phyloP scores from a whole-genome alignment of 2,888 invertebrate species.

The Xestobium rufovillosum region DNA sequence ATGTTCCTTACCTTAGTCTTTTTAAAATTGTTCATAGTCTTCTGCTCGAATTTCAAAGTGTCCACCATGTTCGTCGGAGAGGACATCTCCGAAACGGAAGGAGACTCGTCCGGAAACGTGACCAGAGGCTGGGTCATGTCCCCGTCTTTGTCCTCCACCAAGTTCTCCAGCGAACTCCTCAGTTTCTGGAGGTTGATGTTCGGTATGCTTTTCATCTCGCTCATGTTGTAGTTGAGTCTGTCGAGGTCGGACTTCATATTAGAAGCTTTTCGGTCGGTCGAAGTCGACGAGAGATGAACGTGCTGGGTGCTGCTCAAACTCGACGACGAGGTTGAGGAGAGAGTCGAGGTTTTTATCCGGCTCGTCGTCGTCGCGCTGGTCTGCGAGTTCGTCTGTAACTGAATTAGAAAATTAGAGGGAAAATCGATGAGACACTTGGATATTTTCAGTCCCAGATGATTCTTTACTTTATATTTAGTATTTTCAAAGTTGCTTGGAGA shows the following conservation, averaged over 20 bases:
- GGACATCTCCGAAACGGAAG: slow-evolving; percentile 49
- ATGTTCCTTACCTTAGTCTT: slow-evolving; percentile 64
- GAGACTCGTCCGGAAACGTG: slow-evolving; percentile 76
- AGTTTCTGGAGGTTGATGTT: slow-evolving; percentile 37
- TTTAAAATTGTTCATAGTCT: slow-evolving; percentile 69
- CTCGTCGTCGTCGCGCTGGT: slow-evolving; percentile 54
- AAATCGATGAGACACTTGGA: slow-evolving; percentile 24
- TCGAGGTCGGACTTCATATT: slow-evolving; percentile 73
- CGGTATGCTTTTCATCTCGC: slow-evolving; percentile 68
- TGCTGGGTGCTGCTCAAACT: slow-evolving; percentile 40
- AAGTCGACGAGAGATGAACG: slow-evolving; percentile 33
- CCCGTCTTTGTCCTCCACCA: slow-evolving; percentile 60
- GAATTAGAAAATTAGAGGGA: slow-evolving; percentile 26
- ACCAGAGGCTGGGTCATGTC: slow-evolving; percentile 59
- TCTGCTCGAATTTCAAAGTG: slow-evolving; percentile 76
- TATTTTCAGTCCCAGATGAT: slow-evolving; percentile 32
- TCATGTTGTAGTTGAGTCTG: slow-evolving; percentile 75
- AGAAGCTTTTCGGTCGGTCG: slow-evolving; percentile 72
- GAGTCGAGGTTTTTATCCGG: slow-evolving; percentile 45
- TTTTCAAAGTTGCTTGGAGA: slow-evolving; percentile 12
- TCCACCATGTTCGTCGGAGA: slow-evolving; percentile 45
- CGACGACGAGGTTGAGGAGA: slow-evolving; percentile 44
- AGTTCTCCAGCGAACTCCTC: slow-evolving; percentile 69
- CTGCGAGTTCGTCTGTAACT: slow-evolving; percentile 49
- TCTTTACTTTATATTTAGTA: slow-evolving; percentile 18